A percentile compares a stretch with the other conserved stretches of the same genome.
Conservation (phyloP, 1,140 invertebrate genomes). For the Grapholita molesta region DNA sequence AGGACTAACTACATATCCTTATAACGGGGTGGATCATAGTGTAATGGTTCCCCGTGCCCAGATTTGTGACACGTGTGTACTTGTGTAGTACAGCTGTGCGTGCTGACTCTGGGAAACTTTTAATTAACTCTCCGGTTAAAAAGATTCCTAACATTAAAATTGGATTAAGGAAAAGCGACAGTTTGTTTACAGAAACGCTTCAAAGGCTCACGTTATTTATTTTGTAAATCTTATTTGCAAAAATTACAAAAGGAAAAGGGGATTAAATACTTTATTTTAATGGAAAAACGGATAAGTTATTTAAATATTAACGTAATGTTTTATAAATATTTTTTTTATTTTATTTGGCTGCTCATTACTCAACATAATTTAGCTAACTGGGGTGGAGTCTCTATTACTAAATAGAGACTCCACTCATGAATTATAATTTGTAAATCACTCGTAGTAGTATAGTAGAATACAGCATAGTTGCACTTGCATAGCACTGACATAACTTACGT, state of each 20-base stretch:
- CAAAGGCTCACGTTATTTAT: not conserved
- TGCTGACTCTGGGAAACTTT: not conserved
- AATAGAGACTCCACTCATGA: too few relatives aligned
- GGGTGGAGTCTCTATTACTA: too few relatives aligned
- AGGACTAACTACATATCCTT: not conserved
- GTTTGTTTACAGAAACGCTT: not conserved
- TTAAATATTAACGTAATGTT: too few relatives aligned
- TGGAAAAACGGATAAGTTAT: too few relatives aligned
- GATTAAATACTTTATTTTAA: too few relatives aligned
- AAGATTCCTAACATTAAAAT: not conserved
- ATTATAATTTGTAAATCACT: too few relatives aligned
- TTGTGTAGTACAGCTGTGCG: constrained; percentile 10
- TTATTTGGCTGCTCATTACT: too few relatives aligned
- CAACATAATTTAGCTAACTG: too few relatives aligned
- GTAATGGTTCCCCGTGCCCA: not conserved
- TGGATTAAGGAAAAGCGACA: not conserved
- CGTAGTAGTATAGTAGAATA: too few relatives aligned
- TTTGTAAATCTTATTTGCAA: not conserved
- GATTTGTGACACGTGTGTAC: constrained; percentile 12
- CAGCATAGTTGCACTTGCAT: too few relatives aligned
- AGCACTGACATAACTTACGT: too few relatives aligned
- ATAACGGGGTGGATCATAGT: not conserved
- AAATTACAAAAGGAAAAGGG: not conserved
- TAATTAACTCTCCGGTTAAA: not conserved
- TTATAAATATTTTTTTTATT: too few relatives aligned